These are phyloP conservation scores for Sicus ferrugineus DNA, from an alignment of 2,888 invertebrate species.

Conservation along the genomic window DNA sequence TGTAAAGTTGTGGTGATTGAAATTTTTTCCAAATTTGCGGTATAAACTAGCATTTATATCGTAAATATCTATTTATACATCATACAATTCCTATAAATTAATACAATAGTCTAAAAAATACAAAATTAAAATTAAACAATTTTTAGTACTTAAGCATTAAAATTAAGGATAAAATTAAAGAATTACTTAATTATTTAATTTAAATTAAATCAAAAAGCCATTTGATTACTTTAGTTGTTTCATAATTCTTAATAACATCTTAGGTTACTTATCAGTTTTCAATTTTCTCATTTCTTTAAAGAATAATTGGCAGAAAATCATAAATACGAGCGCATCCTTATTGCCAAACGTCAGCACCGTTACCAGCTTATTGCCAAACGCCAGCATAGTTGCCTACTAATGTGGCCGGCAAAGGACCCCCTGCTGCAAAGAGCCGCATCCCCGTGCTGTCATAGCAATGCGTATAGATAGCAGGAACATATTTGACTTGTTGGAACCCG, in stretches of 20 bases:
- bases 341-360: conserved; percentile 18
- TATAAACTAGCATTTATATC: too few species aligned
- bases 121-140: too few species aligned
- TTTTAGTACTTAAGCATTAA: too few species aligned
- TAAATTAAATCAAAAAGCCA: too few species aligned
- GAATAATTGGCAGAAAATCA: conserved; percentile 14
- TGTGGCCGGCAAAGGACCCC: conserved; percentile 91
- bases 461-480: conserved; percentile 94
- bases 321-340: not conserved
- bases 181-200: too few species aligned
- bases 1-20: too few species aligned
- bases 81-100: too few species aligned
- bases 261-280: conserved; percentile 42
- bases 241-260: conserved; percentile 28
- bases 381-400: conserved; percentile 94
- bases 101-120: too few species aligned
- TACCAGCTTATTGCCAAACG: conserved; percentile 78
- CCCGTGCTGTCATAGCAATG: conserved; percentile 95
- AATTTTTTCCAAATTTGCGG: too few species aligned
- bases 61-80: too few species aligned
- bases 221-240: conserved; percentile 27
- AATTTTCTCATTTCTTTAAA: conserved; percentile 39
- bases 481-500: conserved; percentile 84
- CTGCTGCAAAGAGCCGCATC: conserved; percentile 91
- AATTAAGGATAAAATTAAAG: too few species aligned